Percentiles rank a stretch among this genome's conserved stretches.
Evolutionary conservation across 2,888 invertebrate genomes (phyloP).

Genomic region (Drosophila sordidula): DNA sequence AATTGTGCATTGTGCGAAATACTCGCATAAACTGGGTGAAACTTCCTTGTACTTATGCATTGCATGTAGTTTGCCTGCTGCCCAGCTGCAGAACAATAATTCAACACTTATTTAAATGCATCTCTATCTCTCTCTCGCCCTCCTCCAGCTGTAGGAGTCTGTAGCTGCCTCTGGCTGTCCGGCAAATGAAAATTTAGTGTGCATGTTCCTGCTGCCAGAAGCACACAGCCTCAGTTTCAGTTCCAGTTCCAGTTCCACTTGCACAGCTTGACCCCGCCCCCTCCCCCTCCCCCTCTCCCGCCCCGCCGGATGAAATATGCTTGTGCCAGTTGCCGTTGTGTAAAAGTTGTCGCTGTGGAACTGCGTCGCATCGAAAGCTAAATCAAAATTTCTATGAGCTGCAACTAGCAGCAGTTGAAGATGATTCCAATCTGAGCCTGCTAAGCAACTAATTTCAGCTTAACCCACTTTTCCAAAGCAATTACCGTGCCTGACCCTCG

Average conservation of each 20-base stretch:
- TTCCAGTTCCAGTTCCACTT: constrained; percentile 11
- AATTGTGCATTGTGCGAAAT: constrained; percentile 45
- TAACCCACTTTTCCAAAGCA: constrained; percentile 73
- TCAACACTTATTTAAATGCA: constrained; percentile 79
- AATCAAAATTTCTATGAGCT: constrained; percentile 69
- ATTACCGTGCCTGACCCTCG: constrained; percentile 62
- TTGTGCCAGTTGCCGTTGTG: constrained; percentile 52
- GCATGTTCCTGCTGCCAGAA: constrained; percentile 74
- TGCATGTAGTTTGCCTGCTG: constrained; percentile 22
- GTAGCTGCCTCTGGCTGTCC: constrained; percentile 51
- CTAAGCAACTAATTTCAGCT: constrained; percentile 77
- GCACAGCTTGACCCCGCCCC: background rate
- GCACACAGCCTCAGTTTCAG: constrained; percentile 46
- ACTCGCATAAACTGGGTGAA: constrained; percentile 40
- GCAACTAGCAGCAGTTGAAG: constrained; percentile 43
- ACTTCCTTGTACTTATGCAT: constrained; percentile 40
- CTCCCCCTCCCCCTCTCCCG: background rate
- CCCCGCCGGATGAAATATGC: constrained; percentile 48
- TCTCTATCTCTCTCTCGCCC: constrained; percentile 24
- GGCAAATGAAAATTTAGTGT: constrained; percentile 78
- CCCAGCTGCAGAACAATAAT: constrained; percentile 69
- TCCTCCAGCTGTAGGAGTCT: constrained; percentile 17
- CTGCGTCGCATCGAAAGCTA: constrained; percentile 69
- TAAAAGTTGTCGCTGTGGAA: constrained; percentile 56
- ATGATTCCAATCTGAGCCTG: constrained; percentile 43